Evolutionary conservation across 2,113 vertebrate genomes (phyloP).

Genomic region (Hippocampus comes): DNA sequence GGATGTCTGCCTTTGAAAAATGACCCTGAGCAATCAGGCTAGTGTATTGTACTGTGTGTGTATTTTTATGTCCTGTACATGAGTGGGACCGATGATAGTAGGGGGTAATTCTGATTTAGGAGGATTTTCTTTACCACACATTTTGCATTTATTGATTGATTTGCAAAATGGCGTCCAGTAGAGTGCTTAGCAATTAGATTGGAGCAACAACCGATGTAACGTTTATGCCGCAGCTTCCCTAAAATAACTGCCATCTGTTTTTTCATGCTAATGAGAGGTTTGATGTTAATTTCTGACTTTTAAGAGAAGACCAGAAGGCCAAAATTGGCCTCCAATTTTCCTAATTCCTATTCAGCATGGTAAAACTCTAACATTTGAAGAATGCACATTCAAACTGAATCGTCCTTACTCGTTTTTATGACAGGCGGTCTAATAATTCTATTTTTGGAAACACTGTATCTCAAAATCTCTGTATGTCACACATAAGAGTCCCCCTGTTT

Average conservation of each 20-base stretch:
- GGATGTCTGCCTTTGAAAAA: constrained; percentile 69
- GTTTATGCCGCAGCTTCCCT: too few relatives aligned
- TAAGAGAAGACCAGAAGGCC: background rate
- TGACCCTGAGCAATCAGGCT: constrained; percentile 60
- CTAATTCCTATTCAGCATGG: background rate
- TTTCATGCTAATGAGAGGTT: background rate
- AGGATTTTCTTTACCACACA: background rate
- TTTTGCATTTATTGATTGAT: background rate
- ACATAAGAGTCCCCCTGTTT: background rate
- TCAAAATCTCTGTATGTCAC: background rate
- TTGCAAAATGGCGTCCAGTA: background rate
- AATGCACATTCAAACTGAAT: background rate
- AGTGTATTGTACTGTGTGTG: constrained; percentile 23
- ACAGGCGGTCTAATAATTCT: background rate
- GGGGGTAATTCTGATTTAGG: background rate
- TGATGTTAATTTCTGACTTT: background rate
- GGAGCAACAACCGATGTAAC: background rate
- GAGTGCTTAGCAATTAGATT: background rate
- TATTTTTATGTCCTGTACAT: constrained; percentile 58
- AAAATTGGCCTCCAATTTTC: background rate
- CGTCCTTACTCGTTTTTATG: background rate
- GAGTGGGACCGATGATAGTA: constrained; percentile 44
- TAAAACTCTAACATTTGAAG: background rate
- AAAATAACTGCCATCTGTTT: too few relatives aligned
- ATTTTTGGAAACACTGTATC: background rate